Evolutionary conservation across 2,888 invertebrate species (phyloP), one percentile per base, ranked within the genome.

Genomic region (Andrena minutula): DNA sequence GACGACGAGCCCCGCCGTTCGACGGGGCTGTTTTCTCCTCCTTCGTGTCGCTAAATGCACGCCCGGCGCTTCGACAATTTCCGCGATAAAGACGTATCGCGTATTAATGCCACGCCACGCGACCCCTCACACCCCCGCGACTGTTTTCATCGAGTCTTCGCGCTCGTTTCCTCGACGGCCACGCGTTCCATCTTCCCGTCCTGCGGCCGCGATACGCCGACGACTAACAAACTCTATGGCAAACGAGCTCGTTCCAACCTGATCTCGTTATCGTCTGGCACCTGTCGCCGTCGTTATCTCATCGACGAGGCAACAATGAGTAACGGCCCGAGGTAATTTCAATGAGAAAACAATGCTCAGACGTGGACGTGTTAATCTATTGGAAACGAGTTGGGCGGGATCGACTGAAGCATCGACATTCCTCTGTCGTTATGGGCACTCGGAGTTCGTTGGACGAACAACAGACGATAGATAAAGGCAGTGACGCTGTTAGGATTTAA

Each of bases 21-120:
- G 10, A 26, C 30, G 7, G n/a, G 6, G 26, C 2, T n/a, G 63
- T 49, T 23, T 35, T 49, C 49, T 23, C 8, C 28, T 32, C 41
- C 7, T 64, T 64, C 49, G 64, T 41, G 35, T 30, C 28, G 76
- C n/a, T 76, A 65, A 58, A 65, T 76, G 58, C 64, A 58, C 56
- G 12, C 20, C 63, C 12, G 35, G 2, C 28, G 28, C 49, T 30
- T 53, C 49, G 61, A 53, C 49, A 7, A 65, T 60, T 51, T 51
- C 23, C 58, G 30, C 28, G 70, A 70, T 75, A 75, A 75, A 78
- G 53, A 75, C 53, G 53, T 68, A 20, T 63, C 66, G 61, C 28
- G 30, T 53, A 32, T 75, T 75, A 68, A 63, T 61, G n/a, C 8
- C 60, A 30, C 56, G 58, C 35, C 20, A 76, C 63, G 32, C 60